Base-by-base conservation (phyloP, 2,797 vertebrate species). In the Champsocephalus gunnari region DNA sequence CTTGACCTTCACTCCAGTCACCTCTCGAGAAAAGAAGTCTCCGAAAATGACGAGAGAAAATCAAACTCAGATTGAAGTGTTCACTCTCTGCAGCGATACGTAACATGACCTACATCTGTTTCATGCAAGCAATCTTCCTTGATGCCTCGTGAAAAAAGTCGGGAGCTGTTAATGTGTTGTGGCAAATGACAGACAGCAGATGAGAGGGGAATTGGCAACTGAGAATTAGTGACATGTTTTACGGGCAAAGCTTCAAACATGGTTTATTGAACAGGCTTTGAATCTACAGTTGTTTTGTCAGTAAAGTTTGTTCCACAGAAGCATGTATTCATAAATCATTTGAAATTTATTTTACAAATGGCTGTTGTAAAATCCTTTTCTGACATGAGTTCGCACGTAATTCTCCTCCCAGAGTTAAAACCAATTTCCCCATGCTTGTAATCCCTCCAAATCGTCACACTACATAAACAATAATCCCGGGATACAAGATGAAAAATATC, bases 391-490 rank as follows among this genome's bases (percentile, higher is more conserved):
- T 74, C 8, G 9, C 19, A 56, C 53, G 48, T 67, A 82, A 85
- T 82, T 78, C 75, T 73, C 61, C 60, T 72, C 49, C 65, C 65
- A 59, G 73, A 86, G 71, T 71, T 53, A 57, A 88, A 92, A 73
- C 55, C 67, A 75, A 81, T 85, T 88, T 75, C 19, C 24, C 28
- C 48, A 63, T 69, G 41, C 75, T 73, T 76, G 67, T 80, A 86
- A 89, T 88, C 87, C 76, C 19, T 41, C 48, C 61, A 82, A 86
- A 80, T 80, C 55, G 50, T 72, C 73, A 63, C 61, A 73, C 58
- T 77, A 82, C 70, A 75, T 58, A 66, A 61, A 73, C 61, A 63
- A 72, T 87, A 87, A 92, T 90, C 89, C 79, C 58, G 0, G 58
- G 62, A 65, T 70, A 71, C 75, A 65, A 72, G 54, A 82, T 70